Evolutionary conservation across 2,888 invertebrate species (phyloP), one percentile per base, ranked within the genome.

Genomic region (Enchytraeus crypticus): DNA sequence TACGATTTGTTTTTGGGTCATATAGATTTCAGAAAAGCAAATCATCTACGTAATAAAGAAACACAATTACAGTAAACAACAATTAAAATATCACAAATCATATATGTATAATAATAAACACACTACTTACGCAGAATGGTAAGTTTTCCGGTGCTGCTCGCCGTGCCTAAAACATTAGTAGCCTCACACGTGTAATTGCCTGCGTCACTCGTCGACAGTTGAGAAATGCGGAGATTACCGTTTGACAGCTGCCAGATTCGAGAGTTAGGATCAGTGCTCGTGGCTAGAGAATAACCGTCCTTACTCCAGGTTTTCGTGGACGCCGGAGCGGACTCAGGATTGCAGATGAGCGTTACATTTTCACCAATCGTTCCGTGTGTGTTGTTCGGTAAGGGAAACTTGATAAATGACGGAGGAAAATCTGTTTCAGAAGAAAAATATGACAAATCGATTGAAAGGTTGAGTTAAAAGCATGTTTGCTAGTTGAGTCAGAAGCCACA

Each of bases 291-390:
- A 1, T 47, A 38, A n/a, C 68, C 70, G 38, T 69, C 60, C 62
- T 71, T 71, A 51, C 54, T 34, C 70, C 69, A 71, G 29, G 30
- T 43, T 29, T 62, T 62, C 5, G n/a, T 49, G 8, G 69, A 57
- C 14, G 45, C 84, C 0, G 96, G 95, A 0, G 95, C 92, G 18
- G 93, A 93, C 81, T 96, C 95, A 0, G 95, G 95, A 74, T 88
- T 87, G 75, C 95, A 96, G 59, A 85, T 84, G 59, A 96, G 87
- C 0, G 93, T 92, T 0, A 90, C 88, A 77, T 92, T 93, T 18
- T 92, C 90, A 67, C 88, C 87, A 77, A 91, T 88, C 1, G 90
- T 90, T 0, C 92, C 93, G 77, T 91, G 92, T 3, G 89, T 89
- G 81, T 92, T 92, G 0, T 88, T 84, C 76, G 92, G 90, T 27